Evolutionary conservation across 2,888 invertebrate species (phyloP), one percentile per base, ranked within the genome.

Genomic region (Zaprionus bogoriensis): DNA sequence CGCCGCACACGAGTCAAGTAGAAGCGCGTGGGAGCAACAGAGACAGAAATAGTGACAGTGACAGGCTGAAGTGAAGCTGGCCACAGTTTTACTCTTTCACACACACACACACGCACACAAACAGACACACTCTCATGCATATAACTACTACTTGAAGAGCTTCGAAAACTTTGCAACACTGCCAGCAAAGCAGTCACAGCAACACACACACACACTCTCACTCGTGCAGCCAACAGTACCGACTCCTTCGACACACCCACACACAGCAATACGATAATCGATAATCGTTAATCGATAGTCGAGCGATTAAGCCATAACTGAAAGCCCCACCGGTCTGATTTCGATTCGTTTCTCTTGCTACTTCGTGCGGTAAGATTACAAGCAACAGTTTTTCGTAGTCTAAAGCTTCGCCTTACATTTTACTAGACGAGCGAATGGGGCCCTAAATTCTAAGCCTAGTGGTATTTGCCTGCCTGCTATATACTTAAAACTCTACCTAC

Each of bases 1-100:
- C 82, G 89, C 53, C 84, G 89, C 70, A 89, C 89, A 81, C 88
- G 89, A 84, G 87, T 87, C 75, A 87, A 74, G 85, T 81, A 78
- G 17, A 32, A 36, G n/a, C 44, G 12, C 39, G 28, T 19, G 7
- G 48, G 51, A 36, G 57, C 19, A 32, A 48, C 36, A 57, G 48
- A 47, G 42, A 23, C 42, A 42, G 25, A 48, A 28, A 28, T 22
- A 41, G 17, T 22, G 14, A 25, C 17, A 48, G 38, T 20, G 20
- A 47, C 22, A 25, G 25, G 7, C 23, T 17, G n/a, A 6, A 27
- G 45, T 50, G 22, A 50, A 59, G 62, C 36, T 44, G 60, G 46
- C 64, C 55, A 59, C 62, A 47, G 64, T 45, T 52, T 28, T 60
- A 68, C 30, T 59, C 70, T 72, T 52, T 38, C 19, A 44, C 32